Conservation (phyloP, 2,113 vertebrate species). For the Petaurus breviceps region DNA sequence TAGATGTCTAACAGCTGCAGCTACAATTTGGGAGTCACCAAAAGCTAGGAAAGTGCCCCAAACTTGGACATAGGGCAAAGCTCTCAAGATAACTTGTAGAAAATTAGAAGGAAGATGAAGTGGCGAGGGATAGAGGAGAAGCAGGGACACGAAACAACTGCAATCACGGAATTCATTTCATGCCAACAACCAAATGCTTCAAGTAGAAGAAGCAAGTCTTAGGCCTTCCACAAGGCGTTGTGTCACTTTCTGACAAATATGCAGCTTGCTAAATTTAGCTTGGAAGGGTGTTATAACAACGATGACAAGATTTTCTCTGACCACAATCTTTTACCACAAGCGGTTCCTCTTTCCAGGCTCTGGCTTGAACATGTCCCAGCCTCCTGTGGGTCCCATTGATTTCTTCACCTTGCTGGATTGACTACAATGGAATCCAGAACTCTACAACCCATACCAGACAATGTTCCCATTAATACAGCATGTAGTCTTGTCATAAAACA, state of each 20-base stretch:
- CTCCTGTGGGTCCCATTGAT: background rate
- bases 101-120: slow-evolving; percentile 29
- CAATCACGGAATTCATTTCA: slow-evolving; percentile 11
- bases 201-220: slow-evolving; percentile 12
- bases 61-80: slow-evolving; percentile 47
- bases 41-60: slow-evolving; percentile 68
- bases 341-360: slow-evolving; percentile 74
- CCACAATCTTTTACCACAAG: slow-evolving; percentile 68
- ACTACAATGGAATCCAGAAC: background rate
- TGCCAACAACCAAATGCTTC: slow-evolving; percentile 3
- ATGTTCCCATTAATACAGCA: background rate
- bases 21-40: slow-evolving; percentile 65
- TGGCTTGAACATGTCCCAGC: slow-evolving; percentile 42
- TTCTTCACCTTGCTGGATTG: background rate
- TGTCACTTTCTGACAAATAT: slow-evolving; percentile 18
- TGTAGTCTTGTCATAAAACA: background rate
- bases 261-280: slow-evolving; percentile 61
- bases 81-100: slow-evolving; percentile 40
- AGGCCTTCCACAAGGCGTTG: slow-evolving; percentile 44
- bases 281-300: slow-evolving; percentile 61
- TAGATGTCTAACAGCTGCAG: slow-evolving; percentile 37
- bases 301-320: slow-evolving; percentile 73
- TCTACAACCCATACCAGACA: background rate
- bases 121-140: slow-evolving; percentile 29
- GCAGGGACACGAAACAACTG: background rate